Conservation (phyloP, 1,140 invertebrate genomes). For the Steinernema feltiae region DNA sequence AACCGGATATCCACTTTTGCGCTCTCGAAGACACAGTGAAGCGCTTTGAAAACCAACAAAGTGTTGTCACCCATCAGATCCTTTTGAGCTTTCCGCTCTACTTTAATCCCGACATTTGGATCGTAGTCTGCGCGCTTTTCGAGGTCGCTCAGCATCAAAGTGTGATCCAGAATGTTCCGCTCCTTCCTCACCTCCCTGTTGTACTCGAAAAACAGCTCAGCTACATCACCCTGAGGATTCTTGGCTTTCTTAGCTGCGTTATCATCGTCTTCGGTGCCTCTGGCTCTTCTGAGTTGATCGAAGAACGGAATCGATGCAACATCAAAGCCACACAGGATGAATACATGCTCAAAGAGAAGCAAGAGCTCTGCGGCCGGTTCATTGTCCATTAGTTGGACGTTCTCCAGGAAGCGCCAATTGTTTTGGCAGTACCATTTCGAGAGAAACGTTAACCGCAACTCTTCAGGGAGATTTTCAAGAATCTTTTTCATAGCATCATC, state of each 20-base stretch:
- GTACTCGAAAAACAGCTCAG: too few species aligned
- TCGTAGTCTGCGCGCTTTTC: too few species aligned
- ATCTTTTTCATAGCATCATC: background rate
- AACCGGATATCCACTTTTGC: background rate
- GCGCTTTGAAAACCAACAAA: background rate
- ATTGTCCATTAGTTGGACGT: background rate
- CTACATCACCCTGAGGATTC: background rate
- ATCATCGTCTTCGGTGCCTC: background rate
- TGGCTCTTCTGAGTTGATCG: background rate
- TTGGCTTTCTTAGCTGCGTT: background rate
- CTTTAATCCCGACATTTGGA: background rate
- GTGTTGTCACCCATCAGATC: background rate
- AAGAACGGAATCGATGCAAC: background rate
- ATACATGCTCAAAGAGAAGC: background rate
- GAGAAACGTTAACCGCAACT: background rate
- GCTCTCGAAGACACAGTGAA: background rate
- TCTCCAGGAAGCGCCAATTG: slow-evolving; percentile 1
- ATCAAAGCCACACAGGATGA: background rate
- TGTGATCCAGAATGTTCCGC: too few species aligned
- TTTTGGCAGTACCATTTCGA: background rate
- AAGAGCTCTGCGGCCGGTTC: background rate
- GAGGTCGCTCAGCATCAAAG: too few species aligned
- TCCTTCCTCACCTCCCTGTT: too few species aligned
- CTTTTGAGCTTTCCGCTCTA: background rate
- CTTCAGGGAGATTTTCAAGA: background rate